Conservation (phyloP, 1,140 invertebrate genomes). For the Halotydeus destructor region DNA sequence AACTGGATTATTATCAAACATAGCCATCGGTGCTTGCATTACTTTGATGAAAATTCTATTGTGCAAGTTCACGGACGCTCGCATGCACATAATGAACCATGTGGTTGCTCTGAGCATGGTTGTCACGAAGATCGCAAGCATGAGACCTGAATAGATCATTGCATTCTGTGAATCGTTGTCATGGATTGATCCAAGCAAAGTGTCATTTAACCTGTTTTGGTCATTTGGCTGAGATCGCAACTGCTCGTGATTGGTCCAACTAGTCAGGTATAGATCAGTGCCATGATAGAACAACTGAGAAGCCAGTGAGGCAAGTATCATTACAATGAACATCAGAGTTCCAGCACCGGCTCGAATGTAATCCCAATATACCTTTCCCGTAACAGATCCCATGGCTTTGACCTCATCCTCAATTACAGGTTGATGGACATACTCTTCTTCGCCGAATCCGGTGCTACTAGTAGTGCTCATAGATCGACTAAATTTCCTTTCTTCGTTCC, state of each 20-base stretch:
- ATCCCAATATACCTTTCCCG: slow-evolving; percentile 6
- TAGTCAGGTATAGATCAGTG: slow-evolving; percentile 16
- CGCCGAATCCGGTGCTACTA: neutral
- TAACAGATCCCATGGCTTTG: slow-evolving; percentile 13
- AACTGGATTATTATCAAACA: slow-evolving; percentile 65
- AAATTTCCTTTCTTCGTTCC: neutral
- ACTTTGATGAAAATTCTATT: slow-evolving; percentile 60
- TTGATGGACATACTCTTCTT: neutral
- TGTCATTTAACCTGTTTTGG: too few relatives aligned
- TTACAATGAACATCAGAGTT: neutral
- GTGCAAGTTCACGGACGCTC: slow-evolving; percentile 52
- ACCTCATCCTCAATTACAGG: slow-evolving; percentile 14
- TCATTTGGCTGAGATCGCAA: too few relatives aligned
- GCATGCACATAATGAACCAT: slow-evolving; percentile 55
- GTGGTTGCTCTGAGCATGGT: slow-evolving; percentile 34
- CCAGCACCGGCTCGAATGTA: slow-evolving; percentile 8
- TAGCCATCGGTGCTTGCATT: slow-evolving; percentile 53
- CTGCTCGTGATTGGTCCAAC: slow-evolving; percentile 9
- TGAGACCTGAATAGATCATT: slow-evolving; percentile 15
- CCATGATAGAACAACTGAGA: slow-evolving; percentile 17
- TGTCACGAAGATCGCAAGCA: slow-evolving; percentile 22
- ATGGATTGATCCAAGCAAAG: too few relatives aligned
- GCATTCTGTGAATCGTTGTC: neutral
- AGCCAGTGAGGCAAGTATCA: neutral
- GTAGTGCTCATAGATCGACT: neutral